Evolutionary conservation across 2,113 vertebrate species (phyloP), one percentile per base, ranked within the genome.

Genomic region (Echinops telfairi): DNA sequence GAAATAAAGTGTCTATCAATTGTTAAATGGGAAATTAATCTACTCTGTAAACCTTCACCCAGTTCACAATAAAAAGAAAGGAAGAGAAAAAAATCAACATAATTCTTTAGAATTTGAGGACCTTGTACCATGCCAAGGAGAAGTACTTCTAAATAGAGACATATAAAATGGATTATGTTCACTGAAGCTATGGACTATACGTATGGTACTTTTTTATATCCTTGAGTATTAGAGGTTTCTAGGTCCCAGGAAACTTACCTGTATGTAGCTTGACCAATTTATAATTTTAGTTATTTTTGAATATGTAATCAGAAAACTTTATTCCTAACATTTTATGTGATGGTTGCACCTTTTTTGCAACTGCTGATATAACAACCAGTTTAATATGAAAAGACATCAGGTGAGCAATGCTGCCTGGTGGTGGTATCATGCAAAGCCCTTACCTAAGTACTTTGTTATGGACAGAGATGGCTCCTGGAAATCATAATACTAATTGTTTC

Each of bases 281-380:
- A 38, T 94, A 96, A 95, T 36, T 80, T 38, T 53, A 90, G 57
- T 58, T 58, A 58, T 58, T 58, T 58, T 2, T 58, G 19, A 58
- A 58, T 7, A 58, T 58, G 5, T 58, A 82, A 76, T 94, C 78
- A 95, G 23, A 84, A 92, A 92, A 90, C 8, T 76, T 93, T 9
- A 95, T 81, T 79, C 89, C 47, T 93, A 85, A 62, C 47, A 83
- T 58, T 95, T 73, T 96, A 75, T 95, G 58, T 95, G 90, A 97
- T 77, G 16, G 27, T 89, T 86, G 36, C 40, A 92, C 47, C 47
- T 77, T 91, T 71, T 60, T 95, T 87, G 71, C 73, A 83, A 14
- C 7, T 40, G 40, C 58, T 1, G 17, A 15, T 92, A 25, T 47
- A 57, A 75, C 96, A 96, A 96, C 80, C 36, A 47, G 79, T 92